Base-by-base conservation (phyloP, 2,113 vertebrate species). In the Ctenodactylus gundi region DNA sequence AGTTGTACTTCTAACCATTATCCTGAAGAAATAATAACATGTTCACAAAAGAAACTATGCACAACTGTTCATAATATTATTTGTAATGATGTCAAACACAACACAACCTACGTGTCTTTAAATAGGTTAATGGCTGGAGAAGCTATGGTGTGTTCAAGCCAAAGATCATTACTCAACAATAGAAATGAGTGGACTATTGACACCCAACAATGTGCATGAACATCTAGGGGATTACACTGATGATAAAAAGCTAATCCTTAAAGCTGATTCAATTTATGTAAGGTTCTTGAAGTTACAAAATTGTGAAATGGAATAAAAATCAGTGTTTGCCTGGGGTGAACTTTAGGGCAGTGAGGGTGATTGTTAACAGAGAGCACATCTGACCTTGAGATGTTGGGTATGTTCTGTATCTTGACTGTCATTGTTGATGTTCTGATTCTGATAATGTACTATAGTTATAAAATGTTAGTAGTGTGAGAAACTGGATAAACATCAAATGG, bases 201-300 rank as follows among this genome's bases (percentile, higher is more conserved):
- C 9, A 58, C 14, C 70, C 18, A 64, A 29, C 21, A 65, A n/a
- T 41, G 29, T 49, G 58, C 13, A 65, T 58, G 51, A 82, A 27
- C 80, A 29, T 89, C 46, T 46, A 65, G 62, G n/a, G 29, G 18
- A 67, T 67, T 84, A 84, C 51, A 36, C 46, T 29, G 18, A 67
- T 36, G 23, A 12, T 31, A 65, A 80, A 92, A 82, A 68, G 3
- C 6, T 53, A 68, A 53, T 83, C 2, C 36, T 6, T 21, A 58
- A 34, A 88, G 18, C 6, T 53, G 67, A 76, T 67, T 57, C 8
- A 21, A 60, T 92, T 67, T 88, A 34, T 57, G 23, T 85, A 72
- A 81, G 51, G 23, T 73, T 88, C 62, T 88, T 85, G 34, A 86
- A 75, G 41, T 89, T 73, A 68, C 21, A 73, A 82, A 91, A 73